Base-by-base conservation (phyloP, 2,888 invertebrate genomes). In the Andrena trimmerana region DNA sequence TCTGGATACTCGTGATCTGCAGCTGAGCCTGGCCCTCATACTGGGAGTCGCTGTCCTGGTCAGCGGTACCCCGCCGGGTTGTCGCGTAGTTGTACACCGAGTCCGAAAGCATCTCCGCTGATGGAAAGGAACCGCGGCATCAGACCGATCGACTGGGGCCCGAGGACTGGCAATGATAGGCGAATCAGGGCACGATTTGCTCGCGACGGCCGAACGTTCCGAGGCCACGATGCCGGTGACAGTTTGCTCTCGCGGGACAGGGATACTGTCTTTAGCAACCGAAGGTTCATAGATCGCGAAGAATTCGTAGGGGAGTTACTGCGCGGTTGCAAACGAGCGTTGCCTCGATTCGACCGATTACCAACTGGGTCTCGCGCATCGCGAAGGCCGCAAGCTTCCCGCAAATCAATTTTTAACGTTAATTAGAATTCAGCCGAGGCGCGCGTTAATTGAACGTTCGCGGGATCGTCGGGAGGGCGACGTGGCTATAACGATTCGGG, bases 31-130 rank as follows among this genome's bases (percentile, higher is more conserved):
- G 93, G n/a, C 87, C 81, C 81, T 93, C 93, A 86, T 91, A 93
- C 83, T 93, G 93, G 76, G 93, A 92, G 80, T 93, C 94, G 90
- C 92, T 92, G 90, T 94, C 94, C 89, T 93, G 93, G 78, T 93
- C 94, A 86, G 91, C 91, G 84, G 90, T 88, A 84, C 90, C 91
- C 90, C 94, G 93, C 84, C 93, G 94, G 89, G 91, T 90, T 83
- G 93, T 92, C 88, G 94, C 92, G 90, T 93, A 94, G 90, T 94
- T 94, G 92, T 94, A 94, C 87, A 94, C 93, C 90, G 94, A 94
- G 89, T 94, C 94, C 89, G 94, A 93, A 87, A 94, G 93, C 94
- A 94, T 94, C 90, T 94, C 94, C 94, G 94, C 94, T 94, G 89
- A 81, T 89, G 60, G 65, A 80, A 68, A 78, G 52, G 70, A 73